A percentile compares a stretch with the other conserved stretches of the same genome.
These are phyloP conservation scores for Enteromius anoplus DNA, from an alignment of 2,797 vertebrate genomes.

Conservation along the genomic window DNA sequence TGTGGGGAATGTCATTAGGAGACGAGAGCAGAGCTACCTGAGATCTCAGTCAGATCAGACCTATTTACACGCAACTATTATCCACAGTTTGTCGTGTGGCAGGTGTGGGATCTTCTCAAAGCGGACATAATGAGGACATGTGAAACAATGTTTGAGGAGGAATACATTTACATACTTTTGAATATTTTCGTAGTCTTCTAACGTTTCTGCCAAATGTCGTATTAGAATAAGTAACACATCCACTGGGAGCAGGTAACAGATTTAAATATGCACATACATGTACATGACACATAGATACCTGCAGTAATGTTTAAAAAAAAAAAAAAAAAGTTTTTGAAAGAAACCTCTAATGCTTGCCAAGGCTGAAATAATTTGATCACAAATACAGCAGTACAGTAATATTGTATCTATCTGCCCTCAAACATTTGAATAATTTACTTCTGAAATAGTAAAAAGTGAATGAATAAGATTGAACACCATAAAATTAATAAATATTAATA, in stretches of 20 bases:
- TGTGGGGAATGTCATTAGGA: neutral
- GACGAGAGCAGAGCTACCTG: neutral
- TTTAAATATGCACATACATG: slow-evolving; percentile 24
- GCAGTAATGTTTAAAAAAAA: no score
- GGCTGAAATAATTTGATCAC: neutral
- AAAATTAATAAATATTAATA: neutral
- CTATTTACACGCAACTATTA: slow-evolving; percentile 69
- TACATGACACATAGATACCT: neutral
- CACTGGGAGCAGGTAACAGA: slow-evolving; percentile 10
- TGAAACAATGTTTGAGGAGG: slow-evolving; percentile 60
- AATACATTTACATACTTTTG: slow-evolving; percentile 64
- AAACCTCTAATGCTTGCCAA: neutral
- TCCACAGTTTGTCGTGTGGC: slow-evolving; percentile 73
- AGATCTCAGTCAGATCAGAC: slow-evolving; percentile 48
- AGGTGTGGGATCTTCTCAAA: slow-evolving; percentile 77
- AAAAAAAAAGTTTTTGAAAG: neutral
- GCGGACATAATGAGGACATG: slow-evolving; percentile 78
- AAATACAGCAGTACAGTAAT: neutral
- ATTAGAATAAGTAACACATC: slow-evolving; percentile 41
- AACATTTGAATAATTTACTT: neutral
- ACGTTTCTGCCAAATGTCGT: slow-evolving; percentile 41
- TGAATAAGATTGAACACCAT: neutral
- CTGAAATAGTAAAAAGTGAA: neutral
- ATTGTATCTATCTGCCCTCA: neutral
- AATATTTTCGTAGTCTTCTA: slow-evolving; percentile 56